Conservation (phyloP, 2,113 vertebrate species). For the Kryptolebias marmoratus region DNA sequence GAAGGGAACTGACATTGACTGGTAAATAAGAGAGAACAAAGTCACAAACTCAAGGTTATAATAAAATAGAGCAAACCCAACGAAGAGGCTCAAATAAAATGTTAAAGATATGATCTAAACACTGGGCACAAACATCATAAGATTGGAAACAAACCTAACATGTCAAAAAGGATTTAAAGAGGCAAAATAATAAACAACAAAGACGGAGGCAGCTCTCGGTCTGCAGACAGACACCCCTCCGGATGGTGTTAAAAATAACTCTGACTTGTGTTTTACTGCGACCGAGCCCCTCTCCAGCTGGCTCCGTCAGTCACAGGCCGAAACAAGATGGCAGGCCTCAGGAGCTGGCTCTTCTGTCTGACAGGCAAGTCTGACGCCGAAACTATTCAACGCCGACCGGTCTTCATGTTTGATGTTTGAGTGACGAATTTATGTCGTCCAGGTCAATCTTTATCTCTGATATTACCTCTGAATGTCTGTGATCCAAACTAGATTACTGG, state of each 20-base stretch:
- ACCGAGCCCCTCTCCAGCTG: slow-evolving; percentile 70
- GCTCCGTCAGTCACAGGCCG: slow-evolving; percentile 78
- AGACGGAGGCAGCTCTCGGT: neutral
- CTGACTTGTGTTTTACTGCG: slow-evolving; percentile 37
- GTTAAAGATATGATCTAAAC: too few species aligned
- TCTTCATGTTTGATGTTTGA: neutral
- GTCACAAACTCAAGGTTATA: too few species aligned
- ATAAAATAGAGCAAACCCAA: too few species aligned
- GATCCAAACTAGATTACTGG: neutral
- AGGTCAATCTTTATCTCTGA: neutral
- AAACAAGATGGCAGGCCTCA: slow-evolving; percentile 80
- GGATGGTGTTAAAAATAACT: slow-evolving; percentile 78
- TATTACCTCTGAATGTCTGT: neutral
- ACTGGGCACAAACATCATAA: too few species aligned
- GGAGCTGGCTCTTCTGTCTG: slow-evolving; percentile 69
- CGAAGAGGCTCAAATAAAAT: too few species aligned
- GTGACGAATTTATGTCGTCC: neutral
- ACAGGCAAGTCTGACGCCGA: slow-evolving; percentile 75
- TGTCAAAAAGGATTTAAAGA: too few species aligned
- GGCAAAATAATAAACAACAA: too few species aligned
- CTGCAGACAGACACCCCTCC: slow-evolving; percentile 16
- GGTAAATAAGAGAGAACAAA: too few species aligned
- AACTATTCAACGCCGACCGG: neutral
- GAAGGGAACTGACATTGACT: too few species aligned
- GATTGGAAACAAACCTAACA: too few species aligned